Base-by-base conservation (phyloP, 2,888 invertebrate genomes). In the Eudasyphora cyanicolor region DNA sequence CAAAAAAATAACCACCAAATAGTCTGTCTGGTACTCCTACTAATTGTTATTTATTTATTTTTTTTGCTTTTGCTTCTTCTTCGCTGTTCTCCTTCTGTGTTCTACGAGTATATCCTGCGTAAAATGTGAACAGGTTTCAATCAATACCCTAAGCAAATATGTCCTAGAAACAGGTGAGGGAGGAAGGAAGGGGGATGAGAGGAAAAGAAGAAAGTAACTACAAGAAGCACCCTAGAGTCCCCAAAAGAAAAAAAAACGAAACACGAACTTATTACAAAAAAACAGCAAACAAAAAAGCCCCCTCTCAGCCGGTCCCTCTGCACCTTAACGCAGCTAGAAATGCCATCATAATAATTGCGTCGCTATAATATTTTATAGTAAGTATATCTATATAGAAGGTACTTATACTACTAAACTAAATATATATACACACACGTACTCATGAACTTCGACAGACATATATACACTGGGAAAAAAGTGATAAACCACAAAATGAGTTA, bases 311-410 rank as follows among this genome's bases (percentile, higher is more conserved):
- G n/a, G n/a, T n/a, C n/a, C n/a, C 10, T 45, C 29, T 45, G 73
- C 7, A 24, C 24, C 45, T 5, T 4, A 51, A 80, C 62, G 10
- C 10, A 17, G 64, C 49, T 29, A 51, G 54, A 75, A 54, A 29
- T 60, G 51, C n/a, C 27, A 82, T 75, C 73, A 81, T 57, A 76
- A 60, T 77, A 78, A 74, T 75, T 75, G 77, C 21, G 45, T 21
- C 62, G 49, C 70, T 69, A 60, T 73, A 73, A 73, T 42, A 69
- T 60, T 73, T 73, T 42, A 57, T 57, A 57, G 73, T 27, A 42
- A 17, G 73, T 8, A 38, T 42, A 67, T 14, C n/a, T n/a, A n/a
- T n/a, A n/a, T n/a, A n/a, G n/a, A n/a, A n/a, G n/a, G n/a, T n/a
- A n/a, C n/a, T n/a, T n/a, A n/a, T n/a, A n/a, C n/a, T n/a, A 67